Evolutionary conservation across 2,113 vertebrate genomes (phyloP).

Genomic region (Mormoops blainvillei): DNA sequence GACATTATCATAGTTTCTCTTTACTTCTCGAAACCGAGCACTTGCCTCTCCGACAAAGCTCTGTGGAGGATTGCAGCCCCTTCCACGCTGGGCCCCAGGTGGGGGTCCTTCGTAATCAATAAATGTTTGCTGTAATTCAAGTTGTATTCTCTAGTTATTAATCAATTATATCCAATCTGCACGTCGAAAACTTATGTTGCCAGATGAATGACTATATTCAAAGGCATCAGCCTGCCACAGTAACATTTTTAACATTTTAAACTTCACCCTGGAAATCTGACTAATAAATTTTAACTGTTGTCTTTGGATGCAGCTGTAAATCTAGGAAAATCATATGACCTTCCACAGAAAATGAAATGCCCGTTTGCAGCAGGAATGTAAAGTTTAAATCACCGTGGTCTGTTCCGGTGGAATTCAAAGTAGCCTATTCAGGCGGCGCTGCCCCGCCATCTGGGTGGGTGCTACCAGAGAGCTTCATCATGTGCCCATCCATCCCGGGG

Average conservation of each 20-base stretch:
- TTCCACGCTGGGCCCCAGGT: neutral
- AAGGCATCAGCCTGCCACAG: neutral
- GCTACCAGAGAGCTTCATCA: neutral
- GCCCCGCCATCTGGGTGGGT: accelerated
- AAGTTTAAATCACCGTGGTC: neutral
- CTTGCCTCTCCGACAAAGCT: neutral
- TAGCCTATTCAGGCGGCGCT: neutral
- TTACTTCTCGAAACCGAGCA: neutral
- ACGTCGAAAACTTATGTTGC: neutral
- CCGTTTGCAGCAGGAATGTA: neutral
- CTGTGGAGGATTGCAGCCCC: accelerated
- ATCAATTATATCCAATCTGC: neutral
- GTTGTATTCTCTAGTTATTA: neutral
- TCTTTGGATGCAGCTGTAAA: neutral
- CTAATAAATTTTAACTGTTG: neutral
- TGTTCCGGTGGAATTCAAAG: neutral
- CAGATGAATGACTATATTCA: neutral
- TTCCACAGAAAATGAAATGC: neutral
- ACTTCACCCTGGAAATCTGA: slow-evolving; percentile 27
- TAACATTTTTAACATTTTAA: neutral
- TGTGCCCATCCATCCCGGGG: neutral
- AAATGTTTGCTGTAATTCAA: neutral
- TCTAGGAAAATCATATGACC: slow-evolving; percentile 5
- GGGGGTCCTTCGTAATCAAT: neutral
- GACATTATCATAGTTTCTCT: accelerated